phyloP scores from a whole-genome alignment of 1,140 invertebrate genomes.

The Penaeus japonicus region DNA sequence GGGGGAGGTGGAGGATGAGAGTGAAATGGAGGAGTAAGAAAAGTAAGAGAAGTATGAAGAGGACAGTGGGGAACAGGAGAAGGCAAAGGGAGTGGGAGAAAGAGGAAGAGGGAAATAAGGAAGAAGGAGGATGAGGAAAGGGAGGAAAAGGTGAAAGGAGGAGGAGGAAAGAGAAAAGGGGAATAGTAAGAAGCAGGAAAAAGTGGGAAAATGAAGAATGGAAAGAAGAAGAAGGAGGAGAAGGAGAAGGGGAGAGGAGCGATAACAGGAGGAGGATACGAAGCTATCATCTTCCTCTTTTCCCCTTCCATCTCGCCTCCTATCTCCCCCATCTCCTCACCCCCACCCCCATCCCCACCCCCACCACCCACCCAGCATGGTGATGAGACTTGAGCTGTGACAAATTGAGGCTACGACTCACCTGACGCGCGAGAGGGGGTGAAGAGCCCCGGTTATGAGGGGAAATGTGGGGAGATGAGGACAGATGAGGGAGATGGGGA shows the following conservation, averaged over 20 bases:
- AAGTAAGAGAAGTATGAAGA: no score
- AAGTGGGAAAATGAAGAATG: background rate
- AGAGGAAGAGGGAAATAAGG: background rate
- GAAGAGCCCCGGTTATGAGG: background rate
- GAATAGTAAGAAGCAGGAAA: background rate
- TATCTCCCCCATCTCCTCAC: no score
- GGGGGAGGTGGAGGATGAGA: no score
- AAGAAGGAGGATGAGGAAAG: no score
- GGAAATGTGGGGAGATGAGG: background rate
- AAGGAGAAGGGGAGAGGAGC: background rate
- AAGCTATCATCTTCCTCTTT: background rate
- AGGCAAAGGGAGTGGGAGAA: background rate
- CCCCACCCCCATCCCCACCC: no score
- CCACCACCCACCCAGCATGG: background rate
- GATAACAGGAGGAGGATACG: background rate
- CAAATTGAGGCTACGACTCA: slow-evolving; percentile 26
- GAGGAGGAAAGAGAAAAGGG: background rate
- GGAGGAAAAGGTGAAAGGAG: background rate
- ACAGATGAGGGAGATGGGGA: background rate
- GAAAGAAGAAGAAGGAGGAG: background rate
- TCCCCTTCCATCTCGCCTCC: background rate
- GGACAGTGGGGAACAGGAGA: background rate
- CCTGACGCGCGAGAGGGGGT: slow-evolving; percentile 10
- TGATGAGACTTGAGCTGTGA: slow-evolving; percentile 12
- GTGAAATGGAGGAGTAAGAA: background rate